Evolutionary conservation across 1,140 invertebrate genomes (phyloP).

Genomic region (Tribolium madens): DNA sequence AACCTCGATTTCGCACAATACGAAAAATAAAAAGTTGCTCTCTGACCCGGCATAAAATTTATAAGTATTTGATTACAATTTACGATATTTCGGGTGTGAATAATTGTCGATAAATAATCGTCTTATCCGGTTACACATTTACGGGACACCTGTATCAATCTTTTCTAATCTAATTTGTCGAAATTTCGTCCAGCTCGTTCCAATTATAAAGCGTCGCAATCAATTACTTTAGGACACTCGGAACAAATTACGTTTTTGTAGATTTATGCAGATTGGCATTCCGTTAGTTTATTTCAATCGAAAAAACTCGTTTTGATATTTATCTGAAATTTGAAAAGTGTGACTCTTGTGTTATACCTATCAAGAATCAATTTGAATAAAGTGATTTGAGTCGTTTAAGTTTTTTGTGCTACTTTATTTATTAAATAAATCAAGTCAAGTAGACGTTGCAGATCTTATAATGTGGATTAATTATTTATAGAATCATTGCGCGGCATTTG

Average conservation of each 20-base stretch:
- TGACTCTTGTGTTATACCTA: not conserved
- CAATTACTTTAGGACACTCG: too few species aligned
- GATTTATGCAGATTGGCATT: not conserved
- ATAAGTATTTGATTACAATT: not conserved
- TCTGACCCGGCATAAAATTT: not conserved
- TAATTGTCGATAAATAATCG: too few species aligned
- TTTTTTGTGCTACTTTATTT: conserved; percentile 4
- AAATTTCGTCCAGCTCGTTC: not conserved
- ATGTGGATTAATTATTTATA: conserved; percentile 9
- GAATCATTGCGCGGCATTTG: not conserved
- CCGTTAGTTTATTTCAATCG: too few species aligned
- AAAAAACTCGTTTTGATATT: too few species aligned
- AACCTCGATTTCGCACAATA: not conserved
- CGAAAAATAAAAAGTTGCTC: not conserved
- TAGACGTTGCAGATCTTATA: not conserved
- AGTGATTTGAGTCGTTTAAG: not conserved
- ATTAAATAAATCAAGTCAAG: not conserved
- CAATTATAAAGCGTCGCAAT: not conserved
- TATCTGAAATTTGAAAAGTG: too few species aligned
- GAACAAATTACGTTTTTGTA: not conserved
- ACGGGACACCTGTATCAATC: not conserved
- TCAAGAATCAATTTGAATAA: not conserved
- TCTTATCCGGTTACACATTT: too few species aligned
- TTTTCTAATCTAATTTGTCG: not conserved
- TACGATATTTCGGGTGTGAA: not conserved